A percentile compares a stretch with the other conserved stretches of the same genome.
These are phyloP conservation scores for Sinonovacula constricta DNA, from an alignment of 1,140 invertebrate species.

Conservation along the genomic window DNA sequence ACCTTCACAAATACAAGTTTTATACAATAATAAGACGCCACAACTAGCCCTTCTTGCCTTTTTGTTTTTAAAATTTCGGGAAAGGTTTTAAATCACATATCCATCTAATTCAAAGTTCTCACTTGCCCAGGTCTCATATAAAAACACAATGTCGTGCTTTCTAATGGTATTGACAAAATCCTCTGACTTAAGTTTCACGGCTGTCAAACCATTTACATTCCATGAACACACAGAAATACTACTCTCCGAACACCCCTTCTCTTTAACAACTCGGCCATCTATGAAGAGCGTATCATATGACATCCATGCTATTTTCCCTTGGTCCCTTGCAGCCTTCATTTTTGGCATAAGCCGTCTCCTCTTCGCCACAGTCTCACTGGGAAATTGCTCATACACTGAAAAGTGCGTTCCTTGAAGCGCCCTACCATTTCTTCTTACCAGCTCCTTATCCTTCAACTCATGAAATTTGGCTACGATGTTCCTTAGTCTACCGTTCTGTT, in stretches of 20 bases:
- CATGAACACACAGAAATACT: too few relatives aligned
- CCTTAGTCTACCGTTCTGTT: not conserved
- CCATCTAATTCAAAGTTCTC: slow-evolving; percentile 1
- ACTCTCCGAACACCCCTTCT: not conserved
- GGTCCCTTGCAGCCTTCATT: slow-evolving; percentile 1
- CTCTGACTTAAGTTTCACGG: too few relatives aligned
- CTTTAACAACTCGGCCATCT: not conserved
- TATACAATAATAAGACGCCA: slow-evolving; percentile 12
- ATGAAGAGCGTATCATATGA: slow-evolving; percentile 1
- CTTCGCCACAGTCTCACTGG: not conserved
- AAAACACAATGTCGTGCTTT: not conserved
- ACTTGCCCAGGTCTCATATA: slow-evolving; percentile 4
- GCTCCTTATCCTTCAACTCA: too few relatives aligned
- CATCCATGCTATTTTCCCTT: not conserved
- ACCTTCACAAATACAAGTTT: not conserved
- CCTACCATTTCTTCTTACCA: too few relatives aligned
- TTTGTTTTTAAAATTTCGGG: slow-evolving; percentile 3
- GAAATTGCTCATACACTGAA: too few relatives aligned
- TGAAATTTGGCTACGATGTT: too few relatives aligned
- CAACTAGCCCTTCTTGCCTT: not conserved
- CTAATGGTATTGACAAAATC: too few relatives aligned
- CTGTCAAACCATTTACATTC: too few relatives aligned
- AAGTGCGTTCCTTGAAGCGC: too few relatives aligned
- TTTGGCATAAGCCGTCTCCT: not conserved
- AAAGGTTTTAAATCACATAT: not conserved